These are phyloP conservation scores for Trachelus iudaicus DNA, from an alignment of 2,888 invertebrate genomes.

Conservation along the genomic window DNA sequence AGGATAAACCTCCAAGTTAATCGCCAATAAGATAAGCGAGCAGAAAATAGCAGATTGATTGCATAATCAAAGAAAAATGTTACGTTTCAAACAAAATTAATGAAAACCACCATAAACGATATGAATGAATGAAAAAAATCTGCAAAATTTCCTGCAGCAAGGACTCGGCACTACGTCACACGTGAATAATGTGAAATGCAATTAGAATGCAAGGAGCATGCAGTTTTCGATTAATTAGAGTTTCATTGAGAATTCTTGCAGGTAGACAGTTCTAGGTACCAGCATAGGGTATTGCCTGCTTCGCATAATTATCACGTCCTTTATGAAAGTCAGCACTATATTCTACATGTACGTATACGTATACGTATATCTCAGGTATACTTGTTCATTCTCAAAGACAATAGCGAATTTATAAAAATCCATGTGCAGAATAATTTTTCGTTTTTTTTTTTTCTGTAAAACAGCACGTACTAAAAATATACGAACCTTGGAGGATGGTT, in stretches of 20 bases:
- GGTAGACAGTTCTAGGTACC: not conserved
- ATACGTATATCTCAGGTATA: not conserved
- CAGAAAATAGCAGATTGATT: not conserved
- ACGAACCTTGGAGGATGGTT: conserved; percentile 83
- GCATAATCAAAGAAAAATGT: not conserved
- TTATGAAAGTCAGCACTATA: not conserved
- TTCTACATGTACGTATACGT: not conserved
- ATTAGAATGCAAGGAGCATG: not conserved
- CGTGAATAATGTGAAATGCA: not conserved
- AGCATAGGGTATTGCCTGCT: not conserved
- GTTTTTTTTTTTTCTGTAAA: not conserved
- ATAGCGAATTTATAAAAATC: not conserved
- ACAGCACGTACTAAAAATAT: not conserved
- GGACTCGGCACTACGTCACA: not conserved
- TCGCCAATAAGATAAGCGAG: not conserved
- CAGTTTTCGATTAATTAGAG: not conserved
- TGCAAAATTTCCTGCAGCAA: not conserved
- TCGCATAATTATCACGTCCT: not conserved
- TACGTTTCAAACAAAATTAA: not conserved
- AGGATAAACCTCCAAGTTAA: not conserved
- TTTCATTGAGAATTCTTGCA: too few relatives aligned
- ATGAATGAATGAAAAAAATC: not conserved
- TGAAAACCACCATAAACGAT: not conserved
- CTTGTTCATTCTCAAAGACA: not conserved
- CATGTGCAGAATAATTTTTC: not conserved